Evolutionary conservation across 2,888 invertebrate species (phyloP).

Genomic region (Danaus chrysippus): DNA sequence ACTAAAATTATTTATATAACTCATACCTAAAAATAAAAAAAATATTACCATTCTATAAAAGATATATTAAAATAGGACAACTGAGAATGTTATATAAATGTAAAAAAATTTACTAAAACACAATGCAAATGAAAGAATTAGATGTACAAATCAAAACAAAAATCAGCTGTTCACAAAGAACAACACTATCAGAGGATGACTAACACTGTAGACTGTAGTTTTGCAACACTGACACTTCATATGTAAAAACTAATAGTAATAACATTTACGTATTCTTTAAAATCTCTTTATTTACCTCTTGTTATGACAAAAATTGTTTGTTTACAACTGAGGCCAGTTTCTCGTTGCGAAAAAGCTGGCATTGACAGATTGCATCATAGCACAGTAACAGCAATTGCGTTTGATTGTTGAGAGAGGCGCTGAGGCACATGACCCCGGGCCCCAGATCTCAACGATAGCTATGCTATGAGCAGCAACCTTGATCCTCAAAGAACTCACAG

Average conservation of each 20-base stretch:
- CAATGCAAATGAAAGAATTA: too few relatives aligned
- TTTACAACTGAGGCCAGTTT: constrained; percentile 42
- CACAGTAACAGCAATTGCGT: constrained; percentile 30
- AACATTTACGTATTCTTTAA: too few relatives aligned
- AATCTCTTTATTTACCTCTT: not conserved
- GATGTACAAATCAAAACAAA: constrained; percentile 23
- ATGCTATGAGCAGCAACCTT: constrained; percentile 11
- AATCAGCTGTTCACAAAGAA: constrained; percentile 32
- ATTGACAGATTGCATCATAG: constrained; percentile 73
- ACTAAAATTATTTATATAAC: too few relatives aligned
- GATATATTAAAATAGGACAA: too few relatives aligned
- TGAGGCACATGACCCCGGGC: constrained; percentile 45
- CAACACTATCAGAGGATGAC: constrained; percentile 5
- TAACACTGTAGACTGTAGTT: not conserved
- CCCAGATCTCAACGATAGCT: constrained; percentile 40
- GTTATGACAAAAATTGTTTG: constrained; percentile 37
- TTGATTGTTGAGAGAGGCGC: constrained; percentile 24
- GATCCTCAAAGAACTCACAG: constrained; percentile 13
- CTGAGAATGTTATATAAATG: too few relatives aligned
- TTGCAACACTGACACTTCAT: too few relatives aligned
- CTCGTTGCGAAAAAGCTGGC: constrained; percentile 60
- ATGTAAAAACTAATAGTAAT: too few relatives aligned
- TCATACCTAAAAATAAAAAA: too few relatives aligned
- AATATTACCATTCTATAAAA: too few relatives aligned
- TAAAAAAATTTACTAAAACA: too few relatives aligned